Base-by-base conservation (phyloP, 2,888 invertebrate genomes). In the Acronicta alni region DNA sequence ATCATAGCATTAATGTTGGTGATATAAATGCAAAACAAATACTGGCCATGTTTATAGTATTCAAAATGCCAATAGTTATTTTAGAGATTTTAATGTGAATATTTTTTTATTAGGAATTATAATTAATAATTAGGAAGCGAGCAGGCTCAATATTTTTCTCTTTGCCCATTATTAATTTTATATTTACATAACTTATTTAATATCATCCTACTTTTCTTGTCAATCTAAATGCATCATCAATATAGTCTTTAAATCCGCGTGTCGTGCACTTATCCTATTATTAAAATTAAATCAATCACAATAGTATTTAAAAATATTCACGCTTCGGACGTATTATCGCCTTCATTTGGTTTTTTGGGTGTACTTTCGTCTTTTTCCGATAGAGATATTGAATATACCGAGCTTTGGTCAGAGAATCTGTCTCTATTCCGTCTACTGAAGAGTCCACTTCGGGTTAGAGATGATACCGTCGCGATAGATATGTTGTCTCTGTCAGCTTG, bases 301-400 rank as follows among this genome's bases (percentile, higher is more conserved):
- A 64, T 56, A 49, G 3, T 46, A 55, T 51, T 38, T 20, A 0
- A 45, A 61, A 49, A 57, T 45, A 57, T 71, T 90, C 83, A 94
- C 78, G 94, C 94, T 82, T 94, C 94, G 2, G 94, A 94, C 43
- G 94, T 94, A 63, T 94, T 93, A 47, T 94, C 94, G n/a, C 88
- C 86, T 23, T 90, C 91, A 48, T 80, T 84, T 35, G 83, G 72
- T 75, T 91, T 94, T 72, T 89, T 91, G 9, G 83, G 74, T 10
- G 82, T 78, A 47, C 84, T 87, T 51, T 92, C 93, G 30, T 90
- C 91, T 77, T 92, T 94, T 75, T 94, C 94, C 10, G 94, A 94
- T 45, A 94, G 77, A 3, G 90, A 90, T 63, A 94, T 94, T 2
- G 94, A 94, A 70, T 94, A 94, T 10, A 94, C 85, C 0, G 94